Percentiles rank a stretch among this genome's conserved stretches.
Conservation (phyloP, 2,888 invertebrate genomes). For the Hypercompe scribonia region DNA sequence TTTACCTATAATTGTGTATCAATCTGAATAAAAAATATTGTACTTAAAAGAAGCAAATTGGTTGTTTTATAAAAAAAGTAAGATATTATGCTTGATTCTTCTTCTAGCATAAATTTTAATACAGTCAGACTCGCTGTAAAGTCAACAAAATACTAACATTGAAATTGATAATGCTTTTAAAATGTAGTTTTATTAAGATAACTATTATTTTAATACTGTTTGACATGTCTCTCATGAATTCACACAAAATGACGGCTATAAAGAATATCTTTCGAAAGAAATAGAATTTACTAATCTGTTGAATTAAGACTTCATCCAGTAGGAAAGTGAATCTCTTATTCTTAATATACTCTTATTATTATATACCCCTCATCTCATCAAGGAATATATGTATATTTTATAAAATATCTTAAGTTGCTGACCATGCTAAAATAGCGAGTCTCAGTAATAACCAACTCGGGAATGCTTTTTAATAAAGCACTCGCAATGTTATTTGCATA, state of each 20-base stretch:
- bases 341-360: too few relatives aligned
- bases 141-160: background rate
- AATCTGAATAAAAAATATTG: background rate
- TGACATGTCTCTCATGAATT: background rate
- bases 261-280: background rate
- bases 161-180: background rate
- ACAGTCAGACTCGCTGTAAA: background rate
- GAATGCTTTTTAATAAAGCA: constrained; percentile 42
- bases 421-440: constrained; percentile 15
- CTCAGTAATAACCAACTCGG: constrained; percentile 24
- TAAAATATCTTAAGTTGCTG: background rate
- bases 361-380: background rate
- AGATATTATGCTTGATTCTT: constrained; percentile 1
- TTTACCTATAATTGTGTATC: background rate
- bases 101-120: background rate
- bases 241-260: background rate
- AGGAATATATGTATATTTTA: background rate
- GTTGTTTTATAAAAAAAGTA: background rate
- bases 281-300: background rate
- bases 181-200: background rate
- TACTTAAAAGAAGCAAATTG: background rate
- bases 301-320: too few relatives aligned
- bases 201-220: background rate
- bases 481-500: constrained; percentile 42
- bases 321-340: too few relatives aligned